Evolutionary conservation across 2,888 invertebrate genomes (phyloP), one percentile per base, ranked within the genome.

Genomic region (Phengaris alcon): DNA sequence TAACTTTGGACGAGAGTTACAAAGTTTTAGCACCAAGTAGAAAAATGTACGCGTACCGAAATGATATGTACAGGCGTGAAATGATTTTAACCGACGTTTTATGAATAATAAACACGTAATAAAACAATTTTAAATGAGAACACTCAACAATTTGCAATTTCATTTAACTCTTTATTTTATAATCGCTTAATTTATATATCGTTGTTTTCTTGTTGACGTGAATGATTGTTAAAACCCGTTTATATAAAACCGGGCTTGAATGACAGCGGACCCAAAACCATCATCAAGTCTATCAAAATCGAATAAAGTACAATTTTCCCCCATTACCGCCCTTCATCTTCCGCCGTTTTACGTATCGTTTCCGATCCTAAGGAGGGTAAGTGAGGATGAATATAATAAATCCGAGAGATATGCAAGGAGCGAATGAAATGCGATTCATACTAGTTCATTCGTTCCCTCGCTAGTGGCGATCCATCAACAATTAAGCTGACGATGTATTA

Each of bases 261-360:
- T 85, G 88, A 88, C 90, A 87, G 84, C 83, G 84, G 85, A 85
- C 86, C 88, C 85, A 90, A 93, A 91, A 90, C 88, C 87, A 82
- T 86, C 88, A 89, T 88, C 88, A 87, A 89, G 90, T 90, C 90
- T 90, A 92, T 92, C 92, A 92, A 92, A 93, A 92, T 92, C 91
- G 88, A 93, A 93, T 93, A 91, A 93, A 89, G 90, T 85, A 88
- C 91, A 91, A 93, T 93, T 92, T 93, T 90, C 90, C 88, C 87
- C 91, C 86, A 92, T 92, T 92, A 93, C 90, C 90, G 90, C 90
- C 90, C 90, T 88, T 90, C 90, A 88, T 89, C 91, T 92, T 90
- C 90, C 91, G 91, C 90, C 91, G 89, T 92, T 93, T 91, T 86
- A 91, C 92, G 93, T 93, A 91, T 93, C 91, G 90, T 87, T 92